These are phyloP conservation scores for Orchesellides sinensis DNA, from an alignment of 2,888 invertebrate species.

Conservation along the genomic window DNA sequence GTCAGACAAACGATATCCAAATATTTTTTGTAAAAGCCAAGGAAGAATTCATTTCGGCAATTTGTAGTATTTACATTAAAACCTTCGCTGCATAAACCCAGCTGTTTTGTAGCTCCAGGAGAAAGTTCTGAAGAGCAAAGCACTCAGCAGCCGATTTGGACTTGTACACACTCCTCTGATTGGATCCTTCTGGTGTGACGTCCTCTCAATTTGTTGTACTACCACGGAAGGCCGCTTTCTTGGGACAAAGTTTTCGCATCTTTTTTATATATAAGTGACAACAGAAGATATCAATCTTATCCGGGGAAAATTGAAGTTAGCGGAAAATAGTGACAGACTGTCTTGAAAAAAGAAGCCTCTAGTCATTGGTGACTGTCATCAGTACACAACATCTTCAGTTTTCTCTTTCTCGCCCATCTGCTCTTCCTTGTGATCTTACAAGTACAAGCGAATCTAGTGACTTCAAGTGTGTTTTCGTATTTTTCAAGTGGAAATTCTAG, in stretches of 20 bases:
- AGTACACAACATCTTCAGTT: neutral
- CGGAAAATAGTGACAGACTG: neutral
- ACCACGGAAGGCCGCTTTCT: too few species aligned
- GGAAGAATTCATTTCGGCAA: too few species aligned
- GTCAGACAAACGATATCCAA: neutral
- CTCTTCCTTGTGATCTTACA: neutral
- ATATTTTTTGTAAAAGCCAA: too few species aligned
- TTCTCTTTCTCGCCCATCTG: neutral
- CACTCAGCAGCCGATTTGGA: too few species aligned
- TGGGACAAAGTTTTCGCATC: neutral
- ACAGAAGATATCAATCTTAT: slow-evolving; percentile 24
- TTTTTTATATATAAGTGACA: too few species aligned
- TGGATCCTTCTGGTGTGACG: neutral
- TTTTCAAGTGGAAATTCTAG: slow-evolving; percentile 36
- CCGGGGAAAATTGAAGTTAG: neutral
- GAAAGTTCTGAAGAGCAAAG: too few species aligned
- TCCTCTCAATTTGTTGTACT: neutral
- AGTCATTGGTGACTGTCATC: neutral
- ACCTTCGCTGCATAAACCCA: too few species aligned
- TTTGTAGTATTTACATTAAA: too few species aligned
- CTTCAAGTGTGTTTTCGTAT: slow-evolving; percentile 38
- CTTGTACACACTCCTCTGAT: neutral
- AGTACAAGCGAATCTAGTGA: neutral
- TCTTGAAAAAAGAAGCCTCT: neutral
- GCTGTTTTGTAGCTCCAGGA: too few species aligned